These are phyloP conservation scores for Thecocarcelia acutangulata DNA, from an alignment of 2,888 invertebrate species.

Conservation along the genomic window DNA sequence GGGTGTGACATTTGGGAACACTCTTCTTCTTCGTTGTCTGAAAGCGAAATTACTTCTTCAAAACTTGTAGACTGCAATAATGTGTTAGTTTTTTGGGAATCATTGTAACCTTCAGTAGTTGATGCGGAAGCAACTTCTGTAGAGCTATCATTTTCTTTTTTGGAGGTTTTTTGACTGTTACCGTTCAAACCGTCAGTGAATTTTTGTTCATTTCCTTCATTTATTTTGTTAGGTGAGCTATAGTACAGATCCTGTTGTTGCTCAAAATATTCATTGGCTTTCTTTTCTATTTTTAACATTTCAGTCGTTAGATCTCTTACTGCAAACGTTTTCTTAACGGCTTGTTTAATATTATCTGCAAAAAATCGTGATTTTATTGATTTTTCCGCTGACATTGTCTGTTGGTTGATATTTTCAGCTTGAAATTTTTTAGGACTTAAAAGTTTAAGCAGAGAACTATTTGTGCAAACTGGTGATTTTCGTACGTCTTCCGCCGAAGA, in stretches of 20 bases:
- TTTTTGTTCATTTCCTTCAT: not conserved
- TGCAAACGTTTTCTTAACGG: constrained; percentile 35
- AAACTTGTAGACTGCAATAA: not conserved
- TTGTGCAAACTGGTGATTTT: constrained; percentile 72
- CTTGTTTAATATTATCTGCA: constrained; percentile 73
- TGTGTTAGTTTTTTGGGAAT: constrained; percentile 8
- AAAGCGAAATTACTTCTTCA: constrained; percentile 34
- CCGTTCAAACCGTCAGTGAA: not conserved
- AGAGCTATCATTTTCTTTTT: not conserved
- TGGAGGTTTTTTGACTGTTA: not conserved
- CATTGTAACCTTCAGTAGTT: not conserved
- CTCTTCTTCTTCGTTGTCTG: constrained; percentile 47
- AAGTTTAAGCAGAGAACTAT: constrained; percentile 74
- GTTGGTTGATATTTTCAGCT: constrained; percentile 31
- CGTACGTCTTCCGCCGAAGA: constrained; percentile 63
- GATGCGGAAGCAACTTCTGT: not conserved
- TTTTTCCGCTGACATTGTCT: constrained; percentile 59
- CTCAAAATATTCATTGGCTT: constrained; percentile 57
- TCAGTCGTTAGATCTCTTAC: constrained; percentile 67
- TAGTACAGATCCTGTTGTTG: constrained; percentile 67
- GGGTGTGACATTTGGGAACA: not conserved
- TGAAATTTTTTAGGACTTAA: constrained; percentile 73
- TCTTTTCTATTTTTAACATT: constrained; percentile 71
- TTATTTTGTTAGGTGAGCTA: constrained; percentile 56
- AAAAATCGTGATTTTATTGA: constrained; percentile 85